A percentile compares a stretch with the other conserved stretches of the same genome.
These are phyloP conservation scores for Hydractinia echinata DNA, from an alignment of 30 jellyfish, hydroid and myxozoan species.

Conservation along the genomic window DNA sequence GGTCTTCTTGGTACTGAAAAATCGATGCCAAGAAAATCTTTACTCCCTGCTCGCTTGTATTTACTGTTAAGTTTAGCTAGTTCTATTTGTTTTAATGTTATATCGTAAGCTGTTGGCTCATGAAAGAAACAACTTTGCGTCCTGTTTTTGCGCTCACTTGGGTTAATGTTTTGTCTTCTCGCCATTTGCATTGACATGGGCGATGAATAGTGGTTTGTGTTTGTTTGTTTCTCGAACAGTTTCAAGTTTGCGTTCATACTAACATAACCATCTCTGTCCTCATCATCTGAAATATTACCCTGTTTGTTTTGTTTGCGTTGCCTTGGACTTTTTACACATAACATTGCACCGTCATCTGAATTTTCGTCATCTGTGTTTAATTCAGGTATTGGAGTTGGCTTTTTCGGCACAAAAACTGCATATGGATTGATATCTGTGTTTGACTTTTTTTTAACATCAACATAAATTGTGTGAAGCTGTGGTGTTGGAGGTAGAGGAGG, in stretches of 20 bases:
- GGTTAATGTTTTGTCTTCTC: not conserved
- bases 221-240: not conserved
- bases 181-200: slow-evolving; percentile 1
- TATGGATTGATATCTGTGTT: not conserved
- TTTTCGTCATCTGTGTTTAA: slow-evolving; percentile 16
- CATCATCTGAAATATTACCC: not conserved
- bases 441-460: not conserved
- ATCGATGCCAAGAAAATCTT: not conserved
- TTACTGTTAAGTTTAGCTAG: not conserved
- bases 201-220: not conserved
- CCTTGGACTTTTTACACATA: not conserved
- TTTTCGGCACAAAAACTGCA: slow-evolving; percentile 6
- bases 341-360: not conserved
- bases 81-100: slow-evolving; percentile 3
- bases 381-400: slow-evolving; percentile 9
- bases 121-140: slow-evolving; percentile 9
- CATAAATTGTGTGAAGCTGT: not conserved
- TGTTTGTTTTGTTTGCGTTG: not conserved
- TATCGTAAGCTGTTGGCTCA: not conserved
- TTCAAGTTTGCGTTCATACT: slow-evolving; percentile 20
- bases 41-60: slow-evolving; percentile 4
- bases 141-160: not conserved
- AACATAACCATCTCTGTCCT: slow-evolving; percentile 21
- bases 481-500: slow-evolving; percentile 30
- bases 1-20: slow-evolving; percentile 10